Percentiles rank a stretch among this genome's conserved stretches.
These are phyloP conservation scores for Dorcus hopei DNA, from an alignment of 2,888 invertebrate species.

Conservation along the genomic window DNA sequence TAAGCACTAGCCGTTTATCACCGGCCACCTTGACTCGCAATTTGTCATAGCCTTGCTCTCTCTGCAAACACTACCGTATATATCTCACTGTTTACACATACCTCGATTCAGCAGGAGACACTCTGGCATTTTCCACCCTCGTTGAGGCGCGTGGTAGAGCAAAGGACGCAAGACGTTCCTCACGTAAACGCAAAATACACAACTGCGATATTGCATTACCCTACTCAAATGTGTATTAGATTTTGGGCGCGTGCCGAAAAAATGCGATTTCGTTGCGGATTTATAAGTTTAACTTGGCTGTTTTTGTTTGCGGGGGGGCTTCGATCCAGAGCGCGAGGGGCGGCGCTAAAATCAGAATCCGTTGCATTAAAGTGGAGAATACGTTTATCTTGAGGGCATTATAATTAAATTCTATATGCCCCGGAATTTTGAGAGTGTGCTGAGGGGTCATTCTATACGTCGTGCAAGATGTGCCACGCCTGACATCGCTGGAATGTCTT, in stretches of 20 bases:
- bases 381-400: no score
- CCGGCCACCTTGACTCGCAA: slow-evolving; percentile 47
- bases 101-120: slow-evolving; percentile 21
- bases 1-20: slow-evolving; percentile 47
- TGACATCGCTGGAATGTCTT: slow-evolving; percentile 42
- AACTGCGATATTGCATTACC: slow-evolving; percentile 35
- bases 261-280: slow-evolving; percentile 29
- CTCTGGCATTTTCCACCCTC: slow-evolving; percentile 12
- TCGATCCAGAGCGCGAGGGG: not conserved
- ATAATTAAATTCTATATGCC: not conserved
- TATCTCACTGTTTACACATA: slow-evolving; percentile 37
- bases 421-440: not conserved
- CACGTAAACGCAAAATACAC: slow-evolving; percentile 21
- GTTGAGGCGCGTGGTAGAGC: slow-evolving; percentile 7
- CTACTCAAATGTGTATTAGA: slow-evolving; percentile 36
- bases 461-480: slow-evolving; percentile 19
- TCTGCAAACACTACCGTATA: slow-evolving; percentile 38
- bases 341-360: no score
- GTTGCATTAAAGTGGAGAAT: no score
- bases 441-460: not conserved
- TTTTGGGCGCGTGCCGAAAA: slow-evolving; percentile 34
- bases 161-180: slow-evolving; percentile 6
- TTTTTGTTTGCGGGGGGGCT: slow-evolving; percentile 21
- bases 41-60: slow-evolving; percentile 46
- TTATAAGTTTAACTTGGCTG: slow-evolving; percentile 29